Base-by-base conservation (phyloP, 2,888 invertebrate genomes). In the Magallana nippona region DNA sequence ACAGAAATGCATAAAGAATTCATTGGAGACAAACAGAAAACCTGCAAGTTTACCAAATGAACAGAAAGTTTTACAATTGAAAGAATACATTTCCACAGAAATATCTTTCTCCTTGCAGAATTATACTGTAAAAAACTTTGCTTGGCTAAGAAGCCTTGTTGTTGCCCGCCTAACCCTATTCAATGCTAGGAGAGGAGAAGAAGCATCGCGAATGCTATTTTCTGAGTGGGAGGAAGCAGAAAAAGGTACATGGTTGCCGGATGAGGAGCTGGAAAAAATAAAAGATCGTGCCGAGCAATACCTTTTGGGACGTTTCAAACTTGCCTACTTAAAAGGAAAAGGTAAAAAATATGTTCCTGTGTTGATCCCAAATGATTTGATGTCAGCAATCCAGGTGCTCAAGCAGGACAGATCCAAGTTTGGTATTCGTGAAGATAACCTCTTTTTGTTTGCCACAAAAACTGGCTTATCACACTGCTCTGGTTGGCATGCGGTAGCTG, bases 171-270 rank as follows among this genome's bases (percentile, higher is more conserved):
- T 87, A 5, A 87, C 85, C 44, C 55, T 86, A 11, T 87, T 86
- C 58, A 86, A 87, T 86, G 86, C 79, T 8, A 79, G 87, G n/a
- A 80, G 84, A 44, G 88, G 87, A 1, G 87, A 88, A 55, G 87
- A 88, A 80, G 79, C 79, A 13, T 81, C 85, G 2, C 78, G 85
- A 77, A 63, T 88, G 44, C 78, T 84, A 2, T 2, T 87, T 15
- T 56, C 22, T 58, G 85, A 87, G 80, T 87, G 87, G 87, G 78
- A 82, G 62, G 87, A 87, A 15, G 87, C 86, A 3, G 71, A 77
- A 62, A 63, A 78, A 15, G 79, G 71, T 0, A 60, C 63, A 17
- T 87, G 87, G 86, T 44, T 85, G 10, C 84, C 81, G 27, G 44
- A 62, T 15, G 71, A 83, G n/a, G n/a, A 60, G 22, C 62, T 86